phyloP scores from a whole-genome alignment of 2,113 vertebrate genomes.

The Tauraco erythrolophus region DNA sequence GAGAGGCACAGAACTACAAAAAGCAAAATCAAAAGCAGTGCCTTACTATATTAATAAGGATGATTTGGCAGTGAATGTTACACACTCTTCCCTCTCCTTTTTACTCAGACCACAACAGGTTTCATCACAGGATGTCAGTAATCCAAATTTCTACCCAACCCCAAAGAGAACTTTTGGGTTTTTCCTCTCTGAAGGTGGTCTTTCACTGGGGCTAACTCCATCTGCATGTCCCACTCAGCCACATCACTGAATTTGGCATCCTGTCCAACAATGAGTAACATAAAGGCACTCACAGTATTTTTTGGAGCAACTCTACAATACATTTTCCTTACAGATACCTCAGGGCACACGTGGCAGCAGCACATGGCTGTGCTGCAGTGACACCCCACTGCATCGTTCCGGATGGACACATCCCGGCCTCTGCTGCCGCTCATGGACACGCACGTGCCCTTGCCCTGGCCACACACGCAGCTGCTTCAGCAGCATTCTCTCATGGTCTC shows the following conservation, averaged over 20 bases:
- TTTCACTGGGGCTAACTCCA: neutral
- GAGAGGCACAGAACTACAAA: neutral
- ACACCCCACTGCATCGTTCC: neutral
- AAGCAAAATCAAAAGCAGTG: neutral
- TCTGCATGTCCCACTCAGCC: neutral
- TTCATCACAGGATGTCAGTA: neutral
- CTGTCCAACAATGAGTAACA: neutral
- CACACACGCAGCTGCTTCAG: neutral
- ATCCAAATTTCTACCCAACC: neutral
- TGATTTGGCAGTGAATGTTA: neutral
- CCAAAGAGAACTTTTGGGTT: neutral
- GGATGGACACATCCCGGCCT: accelerated
- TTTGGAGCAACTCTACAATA: accelerated
- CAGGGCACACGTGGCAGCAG: accelerated
- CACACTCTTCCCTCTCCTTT: neutral
- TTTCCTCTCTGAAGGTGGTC: neutral
- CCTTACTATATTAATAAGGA: neutral
- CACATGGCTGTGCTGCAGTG: neutral
- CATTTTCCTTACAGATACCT: neutral
- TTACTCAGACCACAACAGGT: neutral
- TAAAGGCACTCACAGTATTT: neutral
- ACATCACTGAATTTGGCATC: neutral
- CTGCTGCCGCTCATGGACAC: neutral
- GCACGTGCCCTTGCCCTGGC: accelerated
- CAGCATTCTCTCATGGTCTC: neutral